Conservation (phyloP, 2,888 invertebrate species). For the Notodonta dromedarius region DNA sequence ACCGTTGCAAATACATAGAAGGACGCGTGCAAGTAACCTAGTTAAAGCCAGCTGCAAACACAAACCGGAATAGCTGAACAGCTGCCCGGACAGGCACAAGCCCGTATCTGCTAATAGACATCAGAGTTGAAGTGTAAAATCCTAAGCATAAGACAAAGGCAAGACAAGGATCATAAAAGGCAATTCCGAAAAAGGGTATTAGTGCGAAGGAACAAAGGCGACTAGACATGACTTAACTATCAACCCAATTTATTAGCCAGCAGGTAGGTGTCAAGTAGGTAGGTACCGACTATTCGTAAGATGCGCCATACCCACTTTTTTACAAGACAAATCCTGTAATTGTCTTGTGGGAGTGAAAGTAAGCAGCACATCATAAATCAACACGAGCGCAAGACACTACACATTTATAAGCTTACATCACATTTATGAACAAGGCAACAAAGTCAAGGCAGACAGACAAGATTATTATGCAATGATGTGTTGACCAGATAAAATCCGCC, state of each 20-base stretch:
- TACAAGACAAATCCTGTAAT: too few species aligned
- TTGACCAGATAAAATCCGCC: not conserved
- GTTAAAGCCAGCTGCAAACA: conserved; percentile 49
- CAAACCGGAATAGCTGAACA: conserved; percentile 51
- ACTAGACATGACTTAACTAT: too few species aligned
- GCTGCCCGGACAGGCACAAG: conserved; percentile 32
- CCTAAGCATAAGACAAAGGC: not conserved
- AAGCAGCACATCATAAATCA: too few species aligned
- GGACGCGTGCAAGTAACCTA: conserved; percentile 39
- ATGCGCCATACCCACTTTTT: too few species aligned
- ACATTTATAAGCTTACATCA: not conserved
- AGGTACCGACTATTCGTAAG: not conserved
- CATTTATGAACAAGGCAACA: not conserved
- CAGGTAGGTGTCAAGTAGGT: not conserved
- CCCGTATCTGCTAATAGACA: not conserved
- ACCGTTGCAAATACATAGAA: conserved; percentile 1
- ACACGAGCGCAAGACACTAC: too few species aligned
- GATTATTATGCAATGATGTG: not conserved
- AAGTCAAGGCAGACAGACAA: not conserved
- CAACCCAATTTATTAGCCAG: not conserved
- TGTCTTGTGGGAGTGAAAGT: too few species aligned
- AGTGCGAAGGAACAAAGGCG: not conserved
- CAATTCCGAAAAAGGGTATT: not conserved
- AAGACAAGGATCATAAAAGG: not conserved
- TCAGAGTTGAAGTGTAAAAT: not conserved